Conservation (phyloP, 2,113 vertebrate genomes). For the Psilopsiagon aurifrons region DNA sequence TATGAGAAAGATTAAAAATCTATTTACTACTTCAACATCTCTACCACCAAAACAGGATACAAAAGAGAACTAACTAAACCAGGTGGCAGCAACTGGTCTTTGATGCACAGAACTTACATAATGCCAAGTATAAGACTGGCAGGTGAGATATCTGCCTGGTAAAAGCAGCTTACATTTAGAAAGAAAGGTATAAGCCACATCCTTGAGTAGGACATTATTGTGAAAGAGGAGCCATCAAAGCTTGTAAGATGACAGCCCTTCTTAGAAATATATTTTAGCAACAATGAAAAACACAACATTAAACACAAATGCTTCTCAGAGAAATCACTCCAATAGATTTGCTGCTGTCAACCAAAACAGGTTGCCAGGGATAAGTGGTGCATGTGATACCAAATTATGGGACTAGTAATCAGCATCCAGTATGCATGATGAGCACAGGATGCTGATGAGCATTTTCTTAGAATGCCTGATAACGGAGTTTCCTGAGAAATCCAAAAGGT, state of each 20-base stretch:
- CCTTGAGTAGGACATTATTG: not conserved
- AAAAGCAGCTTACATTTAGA: not conserved
- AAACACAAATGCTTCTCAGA: not conserved
- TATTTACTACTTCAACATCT: not conserved
- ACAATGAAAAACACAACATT: not conserved
- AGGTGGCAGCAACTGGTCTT: not conserved
- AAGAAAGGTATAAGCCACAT: not conserved
- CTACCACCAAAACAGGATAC: not conserved
- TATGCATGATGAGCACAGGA: not conserved
- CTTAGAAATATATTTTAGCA: not conserved
- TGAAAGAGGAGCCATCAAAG: not conserved
- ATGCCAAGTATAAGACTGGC: not conserved
- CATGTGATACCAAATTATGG: not conserved
- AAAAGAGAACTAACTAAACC: not conserved
- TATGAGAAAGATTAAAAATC: not conserved
- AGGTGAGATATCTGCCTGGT: not conserved
- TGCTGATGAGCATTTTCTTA: conserved; percentile 5
- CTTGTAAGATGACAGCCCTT: not conserved
- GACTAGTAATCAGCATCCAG: conserved; percentile 1
- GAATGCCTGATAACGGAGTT: not conserved
- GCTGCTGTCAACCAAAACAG: not conserved
- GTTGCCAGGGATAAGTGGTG: not conserved
- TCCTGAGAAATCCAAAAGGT: not conserved
- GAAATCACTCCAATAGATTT: not conserved
- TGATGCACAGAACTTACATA: not conserved